A percentile compares a stretch with the other conserved stretches of the same genome.
phyloP scores from a whole-genome alignment of 2,113 vertebrate genomes.

The Apteryx owenii region DNA sequence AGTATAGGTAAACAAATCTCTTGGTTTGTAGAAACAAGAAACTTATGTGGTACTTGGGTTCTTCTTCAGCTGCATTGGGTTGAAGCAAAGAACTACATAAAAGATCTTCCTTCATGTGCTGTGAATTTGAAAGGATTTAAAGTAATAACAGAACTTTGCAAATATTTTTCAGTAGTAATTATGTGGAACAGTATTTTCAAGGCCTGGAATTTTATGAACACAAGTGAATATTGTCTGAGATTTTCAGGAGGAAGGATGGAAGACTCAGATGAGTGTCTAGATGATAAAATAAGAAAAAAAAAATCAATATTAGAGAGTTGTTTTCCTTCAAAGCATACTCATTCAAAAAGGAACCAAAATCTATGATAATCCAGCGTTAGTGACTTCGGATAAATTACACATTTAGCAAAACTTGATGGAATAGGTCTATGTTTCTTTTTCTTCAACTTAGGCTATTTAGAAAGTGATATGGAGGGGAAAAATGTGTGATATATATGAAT shows the following conservation, averaged over 20 bases:
- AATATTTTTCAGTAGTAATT: neutral
- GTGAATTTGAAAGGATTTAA: neutral
- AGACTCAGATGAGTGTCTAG: neutral
- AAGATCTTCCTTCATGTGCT: neutral
- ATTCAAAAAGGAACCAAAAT: no score
- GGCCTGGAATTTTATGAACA: neutral
- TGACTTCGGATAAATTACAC: no score
- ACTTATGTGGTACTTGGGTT: neutral
- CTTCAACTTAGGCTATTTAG: neutral
- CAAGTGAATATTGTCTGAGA: neutral
- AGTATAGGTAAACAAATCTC: neutral
- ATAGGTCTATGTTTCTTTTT: neutral
- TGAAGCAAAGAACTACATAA: no score
- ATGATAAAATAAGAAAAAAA: no score
- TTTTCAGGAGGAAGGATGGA: neutral
- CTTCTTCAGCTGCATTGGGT: neutral
- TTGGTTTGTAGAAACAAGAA: neutral
- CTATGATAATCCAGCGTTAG: no score
- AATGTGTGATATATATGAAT: neutral
- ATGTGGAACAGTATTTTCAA: neutral
- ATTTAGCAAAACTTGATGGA: neutral
- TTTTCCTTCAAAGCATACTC: no score
- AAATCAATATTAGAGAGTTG: no score
- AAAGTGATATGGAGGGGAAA: neutral
- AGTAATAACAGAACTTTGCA: neutral